Percentiles rank a stretch among this genome's conserved stretches.
Evolutionary conservation across 1,140 invertebrate species (phyloP).

Genomic region (Metaphire vulgaris): DNA sequence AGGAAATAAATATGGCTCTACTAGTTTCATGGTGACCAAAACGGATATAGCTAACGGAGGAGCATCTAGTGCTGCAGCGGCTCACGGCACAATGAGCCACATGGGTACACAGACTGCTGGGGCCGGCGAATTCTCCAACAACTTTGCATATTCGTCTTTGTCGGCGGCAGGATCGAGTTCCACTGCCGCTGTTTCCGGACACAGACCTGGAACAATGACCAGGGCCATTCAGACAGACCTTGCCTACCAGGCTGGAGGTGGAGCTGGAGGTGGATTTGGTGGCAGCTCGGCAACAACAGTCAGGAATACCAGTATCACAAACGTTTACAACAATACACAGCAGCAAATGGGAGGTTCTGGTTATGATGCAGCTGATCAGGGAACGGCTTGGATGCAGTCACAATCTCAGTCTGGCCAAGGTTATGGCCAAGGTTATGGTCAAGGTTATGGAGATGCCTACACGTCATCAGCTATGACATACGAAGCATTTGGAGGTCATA

Average conservation of each 20-base stretch:
- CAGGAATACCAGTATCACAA: background rate
- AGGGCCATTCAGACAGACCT: constrained; percentile 26
- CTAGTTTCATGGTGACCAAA: background rate
- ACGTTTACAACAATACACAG: constrained; percentile 3
- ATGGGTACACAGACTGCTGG: background rate
- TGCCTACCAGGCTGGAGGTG: constrained; percentile 12
- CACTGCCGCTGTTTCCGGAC: background rate
- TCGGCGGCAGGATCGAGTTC: background rate
- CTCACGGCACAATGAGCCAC: constrained; percentile 5
- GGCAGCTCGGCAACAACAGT: background rate
- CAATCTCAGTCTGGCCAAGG: constrained; percentile 3
- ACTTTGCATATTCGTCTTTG: background rate
- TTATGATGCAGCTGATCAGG: background rate
- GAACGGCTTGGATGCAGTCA: background rate
- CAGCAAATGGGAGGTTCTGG: background rate
- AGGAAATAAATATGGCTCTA: background rate
- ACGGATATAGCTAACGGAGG: constrained; percentile 18
- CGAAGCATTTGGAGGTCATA: background rate
- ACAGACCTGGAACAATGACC: constrained; percentile 7
- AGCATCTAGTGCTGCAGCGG: background rate
- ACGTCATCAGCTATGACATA: background rate
- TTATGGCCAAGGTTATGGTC: background rate
- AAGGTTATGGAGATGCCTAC: background rate
- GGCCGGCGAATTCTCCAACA: constrained; percentile 4
- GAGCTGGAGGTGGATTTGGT: background rate